A percentile compares a stretch with the other conserved stretches of the same genome.
These are phyloP conservation scores for Mus musculus DNA, from an alignment of 2,113 vertebrate genomes.

Conservation along the genomic window DNA sequence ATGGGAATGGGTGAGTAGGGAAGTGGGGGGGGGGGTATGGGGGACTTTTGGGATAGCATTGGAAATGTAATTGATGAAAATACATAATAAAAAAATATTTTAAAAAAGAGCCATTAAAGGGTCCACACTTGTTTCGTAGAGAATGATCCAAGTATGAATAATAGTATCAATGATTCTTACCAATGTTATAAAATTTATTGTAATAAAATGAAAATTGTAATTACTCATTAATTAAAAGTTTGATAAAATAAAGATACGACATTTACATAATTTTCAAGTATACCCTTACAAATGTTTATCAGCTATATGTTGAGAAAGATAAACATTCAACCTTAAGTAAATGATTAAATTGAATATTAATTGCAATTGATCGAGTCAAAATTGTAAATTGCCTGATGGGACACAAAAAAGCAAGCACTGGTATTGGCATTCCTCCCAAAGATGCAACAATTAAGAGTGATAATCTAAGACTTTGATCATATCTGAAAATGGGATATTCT, in stretches of 20 bases:
- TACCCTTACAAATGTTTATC: neutral
- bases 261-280: neutral
- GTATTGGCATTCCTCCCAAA: neutral
- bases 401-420: neutral
- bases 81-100: no score
- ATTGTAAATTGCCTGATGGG: neutral
- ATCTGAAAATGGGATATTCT: neutral
- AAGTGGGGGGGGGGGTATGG: no score
- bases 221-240: neutral
- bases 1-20: no score
- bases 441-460: neutral
- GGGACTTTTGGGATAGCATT: no score
- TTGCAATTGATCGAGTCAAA: neutral
- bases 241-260: neutral
- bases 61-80: no score
- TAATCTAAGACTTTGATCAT: neutral
- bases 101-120: neutral
- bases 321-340: neutral
- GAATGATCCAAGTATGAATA: neutral
- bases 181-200: neutral
- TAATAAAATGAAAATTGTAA: neutral
- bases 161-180: neutral
- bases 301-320: neutral
- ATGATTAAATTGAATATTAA: neutral
- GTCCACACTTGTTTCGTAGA: neutral